Conservation (phyloP, 1,140 invertebrate genomes). For the Polypedilum pembai region DNA sequence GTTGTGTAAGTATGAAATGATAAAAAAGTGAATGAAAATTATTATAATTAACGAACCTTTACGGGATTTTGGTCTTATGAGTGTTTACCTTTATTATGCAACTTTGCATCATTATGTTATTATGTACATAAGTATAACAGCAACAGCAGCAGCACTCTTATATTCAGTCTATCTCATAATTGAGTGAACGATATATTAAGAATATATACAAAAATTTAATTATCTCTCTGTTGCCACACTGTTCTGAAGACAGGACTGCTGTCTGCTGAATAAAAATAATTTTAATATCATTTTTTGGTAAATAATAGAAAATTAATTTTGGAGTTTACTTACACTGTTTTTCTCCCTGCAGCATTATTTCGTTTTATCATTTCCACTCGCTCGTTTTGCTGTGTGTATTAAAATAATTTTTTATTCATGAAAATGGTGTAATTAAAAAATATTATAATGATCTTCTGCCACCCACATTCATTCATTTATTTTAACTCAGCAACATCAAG, state of each 20-base stretch:
- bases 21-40: too few relatives aligned
- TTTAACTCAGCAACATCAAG: not conserved
- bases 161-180: not conserved
- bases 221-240: not conserved
- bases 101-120: too few relatives aligned
- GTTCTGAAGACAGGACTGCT: not conserved
- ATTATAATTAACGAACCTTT: too few relatives aligned
- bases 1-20: too few relatives aligned
- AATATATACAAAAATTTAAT: not conserved
- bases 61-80: too few relatives aligned
- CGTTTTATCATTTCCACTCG: not conserved
- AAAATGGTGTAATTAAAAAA: slow-evolving; percentile 5
- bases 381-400: not conserved
- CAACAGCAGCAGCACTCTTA: not conserved
- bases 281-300: not conserved
- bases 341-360: slow-evolving; percentile 10
- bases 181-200: not conserved
- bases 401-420: slow-evolving; percentile 7
- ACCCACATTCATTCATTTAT: not conserved
- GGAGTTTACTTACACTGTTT: not conserved
- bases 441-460: slow-evolving; percentile 10
- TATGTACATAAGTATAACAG: too few relatives aligned
- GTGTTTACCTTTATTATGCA: too few relatives aligned
- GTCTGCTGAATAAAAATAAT: not conserved
- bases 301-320: slow-evolving; percentile 2